These are phyloP conservation scores for Portunus trituberculatus DNA, from an alignment of 1,140 invertebrate genomes.

Conservation along the genomic window DNA sequence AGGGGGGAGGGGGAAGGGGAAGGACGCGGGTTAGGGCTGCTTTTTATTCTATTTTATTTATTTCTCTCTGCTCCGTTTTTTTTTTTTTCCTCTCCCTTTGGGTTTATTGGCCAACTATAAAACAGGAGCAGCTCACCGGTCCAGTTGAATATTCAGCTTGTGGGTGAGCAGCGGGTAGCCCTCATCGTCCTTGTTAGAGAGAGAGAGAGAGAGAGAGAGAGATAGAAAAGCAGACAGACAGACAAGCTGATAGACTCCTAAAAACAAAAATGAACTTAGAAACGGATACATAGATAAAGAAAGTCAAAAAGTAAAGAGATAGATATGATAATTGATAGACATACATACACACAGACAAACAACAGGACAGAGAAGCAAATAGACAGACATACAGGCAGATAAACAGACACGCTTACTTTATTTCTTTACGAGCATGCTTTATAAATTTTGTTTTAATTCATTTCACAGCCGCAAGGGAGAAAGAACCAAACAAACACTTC, in stretches of 20 bases:
- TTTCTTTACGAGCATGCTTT: too few species aligned
- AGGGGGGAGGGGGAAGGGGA: neutral
- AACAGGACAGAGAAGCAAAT: too few species aligned
- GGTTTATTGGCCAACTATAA: constrained; percentile 61
- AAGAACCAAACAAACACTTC: too few species aligned
- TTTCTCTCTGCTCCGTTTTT: too few species aligned
- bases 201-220: neutral
- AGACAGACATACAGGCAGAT: too few species aligned
- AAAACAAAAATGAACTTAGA: neutral
- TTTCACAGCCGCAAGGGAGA: too few species aligned
- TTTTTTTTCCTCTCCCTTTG: neutral
- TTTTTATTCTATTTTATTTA: constrained; percentile 43
- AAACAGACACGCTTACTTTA: too few species aligned
- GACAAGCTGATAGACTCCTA: neutral
- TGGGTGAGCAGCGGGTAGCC: neutral
- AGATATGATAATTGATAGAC: neutral
- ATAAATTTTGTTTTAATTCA: too few species aligned
- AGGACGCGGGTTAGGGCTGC: neutral
- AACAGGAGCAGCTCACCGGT: neutral
- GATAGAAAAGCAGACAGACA: neutral
- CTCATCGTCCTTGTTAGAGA: constrained; percentile 2
- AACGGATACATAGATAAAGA: neutral
- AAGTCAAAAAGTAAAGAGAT: neutral
- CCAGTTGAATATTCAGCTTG: constrained; percentile 62
- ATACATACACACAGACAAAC: too few species aligned